Percentiles rank a stretch among this genome's conserved stretches.
Evolutionary conservation across 2,113 vertebrate genomes (phyloP).

Genomic region (Misgurnus mizolepis): DNA sequence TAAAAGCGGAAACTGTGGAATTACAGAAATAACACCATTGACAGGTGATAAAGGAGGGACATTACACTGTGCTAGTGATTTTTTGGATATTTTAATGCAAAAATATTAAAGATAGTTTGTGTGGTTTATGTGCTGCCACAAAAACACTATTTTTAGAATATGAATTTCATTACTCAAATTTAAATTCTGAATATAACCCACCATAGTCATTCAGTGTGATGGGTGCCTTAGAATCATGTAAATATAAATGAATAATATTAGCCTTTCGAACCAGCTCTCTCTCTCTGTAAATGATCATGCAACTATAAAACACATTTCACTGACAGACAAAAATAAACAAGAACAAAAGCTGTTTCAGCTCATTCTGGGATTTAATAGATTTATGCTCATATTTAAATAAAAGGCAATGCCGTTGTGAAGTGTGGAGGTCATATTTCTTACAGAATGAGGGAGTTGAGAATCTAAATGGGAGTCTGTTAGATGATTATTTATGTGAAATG

Average conservation of each 20-base stretch:
- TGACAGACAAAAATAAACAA: not conserved
- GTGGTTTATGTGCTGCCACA: too few relatives aligned
- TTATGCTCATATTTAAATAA: not conserved
- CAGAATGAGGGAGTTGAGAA: not conserved
- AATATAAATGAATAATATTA: slow-evolving; percentile 22
- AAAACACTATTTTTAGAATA: too few relatives aligned
- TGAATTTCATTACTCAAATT: too few relatives aligned
- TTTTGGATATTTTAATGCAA: too few relatives aligned
- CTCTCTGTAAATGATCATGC: not conserved
- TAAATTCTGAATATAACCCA: too few relatives aligned
- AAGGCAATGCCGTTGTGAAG: not conserved
- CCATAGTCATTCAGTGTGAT: not conserved
- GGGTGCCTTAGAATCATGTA: not conserved
- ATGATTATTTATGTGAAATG: slow-evolving; percentile 8
- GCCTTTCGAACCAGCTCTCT: slow-evolving; percentile 14
- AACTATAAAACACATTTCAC: not conserved
- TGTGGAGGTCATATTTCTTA: not conserved
- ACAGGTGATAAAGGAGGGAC: too few relatives aligned
- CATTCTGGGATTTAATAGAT: not conserved
- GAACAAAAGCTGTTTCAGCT: slow-evolving; percentile 17
- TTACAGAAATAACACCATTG: too few relatives aligned
- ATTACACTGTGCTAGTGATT: too few relatives aligned
- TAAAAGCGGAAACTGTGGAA: too few relatives aligned
- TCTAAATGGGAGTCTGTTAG: not conserved
- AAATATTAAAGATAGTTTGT: too few relatives aligned